Base-by-base conservation (phyloP, 2,113 vertebrate species). In the Chaetops frenatus region DNA sequence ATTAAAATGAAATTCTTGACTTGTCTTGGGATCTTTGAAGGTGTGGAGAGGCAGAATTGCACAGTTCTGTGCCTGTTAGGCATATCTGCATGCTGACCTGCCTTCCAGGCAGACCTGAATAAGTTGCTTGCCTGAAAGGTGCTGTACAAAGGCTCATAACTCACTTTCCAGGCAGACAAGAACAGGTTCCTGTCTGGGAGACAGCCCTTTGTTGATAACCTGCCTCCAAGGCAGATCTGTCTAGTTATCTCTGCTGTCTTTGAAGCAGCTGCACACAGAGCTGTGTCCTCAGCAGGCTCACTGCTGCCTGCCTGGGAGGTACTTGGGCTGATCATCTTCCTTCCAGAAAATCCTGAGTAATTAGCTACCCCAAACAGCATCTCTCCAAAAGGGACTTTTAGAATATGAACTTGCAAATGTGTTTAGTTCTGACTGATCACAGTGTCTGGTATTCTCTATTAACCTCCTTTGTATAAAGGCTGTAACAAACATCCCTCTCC, bases 161-260 rank as follows among this genome's bases (percentile, higher is more conserved):
- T 96, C 89, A 86, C 92, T 98, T 97, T 95, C 67, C 80, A 91
- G 91, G 69, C 88, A 97, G 95, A 81, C 47, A 88, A 70, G 92
- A 96, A 67, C 90, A 91, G 88, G 81, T 94, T 87, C 48, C 72
- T 95, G 92, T 97, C 94, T 96, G 47, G 94, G 88, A 95, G 81
- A 71, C 81, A 92, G 95, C 81, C 82, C 89, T 79, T 96, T 96
- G 93, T 89, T 54, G 69, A 96, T 94, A 95, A 97, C 95, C 96
- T 97, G 97, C 97, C 97, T 97, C 28, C 67, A 71, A 98, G 97
- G 97, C 96, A 96, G 77, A 96, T 89, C 84, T 95, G 84, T 96
- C 97, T 98, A 96, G 96, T 97, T 98, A 97, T 96, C 96, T 96
- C 78, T 84, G 69, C 90, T 85, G 78, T 38, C 96, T 97, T 98